Conservation (phyloP, 2,113 vertebrate species). For the Leiothrix lutea region DNA sequence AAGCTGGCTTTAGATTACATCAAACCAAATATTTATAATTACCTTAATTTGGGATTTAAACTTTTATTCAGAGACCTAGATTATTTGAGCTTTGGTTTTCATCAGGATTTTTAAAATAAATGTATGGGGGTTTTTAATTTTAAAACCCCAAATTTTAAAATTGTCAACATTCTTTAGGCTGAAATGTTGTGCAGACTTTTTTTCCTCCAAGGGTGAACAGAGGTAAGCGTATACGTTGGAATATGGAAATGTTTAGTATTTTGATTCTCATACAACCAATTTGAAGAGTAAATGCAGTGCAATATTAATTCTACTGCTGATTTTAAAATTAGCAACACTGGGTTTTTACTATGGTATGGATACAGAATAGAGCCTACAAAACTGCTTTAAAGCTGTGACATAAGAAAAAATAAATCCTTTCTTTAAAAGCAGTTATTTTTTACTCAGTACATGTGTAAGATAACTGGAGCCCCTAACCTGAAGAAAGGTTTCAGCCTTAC, state of each 20-base stretch:
- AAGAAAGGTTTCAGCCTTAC: background rate
- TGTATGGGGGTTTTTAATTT: accelerated
- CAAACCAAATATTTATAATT: background rate
- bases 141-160: background rate
- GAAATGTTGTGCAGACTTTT: background rate
- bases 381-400: background rate
- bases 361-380: background rate
- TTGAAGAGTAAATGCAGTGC: background rate
- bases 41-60: background rate
- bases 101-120: background rate
- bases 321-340: background rate
- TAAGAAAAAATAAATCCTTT: background rate
- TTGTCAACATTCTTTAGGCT: accelerated
- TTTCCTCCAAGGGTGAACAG: background rate
- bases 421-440: background rate
- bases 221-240: background rate
- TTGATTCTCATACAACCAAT: background rate
- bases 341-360: background rate
- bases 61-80: background rate
- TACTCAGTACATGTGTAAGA: accelerated
- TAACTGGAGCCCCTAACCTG: background rate
- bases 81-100: background rate
- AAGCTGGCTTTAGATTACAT: background rate
- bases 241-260: background rate
- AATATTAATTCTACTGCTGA: background rate